Conservation (phyloP, 2,113 vertebrate species). For the Eudyptes chrysolophus region DNA sequence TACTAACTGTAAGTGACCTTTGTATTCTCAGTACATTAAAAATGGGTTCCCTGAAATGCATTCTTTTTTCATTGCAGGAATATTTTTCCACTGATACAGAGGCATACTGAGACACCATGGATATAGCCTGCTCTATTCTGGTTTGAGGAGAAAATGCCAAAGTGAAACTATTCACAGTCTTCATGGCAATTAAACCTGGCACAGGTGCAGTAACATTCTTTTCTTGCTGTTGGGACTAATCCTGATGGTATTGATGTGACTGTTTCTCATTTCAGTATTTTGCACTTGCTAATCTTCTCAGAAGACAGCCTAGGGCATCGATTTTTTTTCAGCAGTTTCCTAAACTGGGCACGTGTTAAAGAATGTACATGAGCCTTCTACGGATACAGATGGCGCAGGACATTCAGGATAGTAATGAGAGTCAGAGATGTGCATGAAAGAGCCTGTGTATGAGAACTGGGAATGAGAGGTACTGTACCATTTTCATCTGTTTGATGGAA, state of each 20-base stretch:
- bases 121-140: not conserved
- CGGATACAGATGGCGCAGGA: not conserved
- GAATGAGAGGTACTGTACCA: not conserved
- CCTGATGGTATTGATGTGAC: not conserved
- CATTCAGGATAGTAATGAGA: not conserved
- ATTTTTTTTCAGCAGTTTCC: not conserved
- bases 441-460: not conserved
- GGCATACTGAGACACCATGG: not conserved
- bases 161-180: not conserved
- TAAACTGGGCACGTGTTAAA: not conserved
- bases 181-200: not conserved
- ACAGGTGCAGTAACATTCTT: not conserved
- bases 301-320: not conserved
- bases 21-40: not conserved
- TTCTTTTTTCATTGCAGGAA: not conserved
- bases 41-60: not conserved
- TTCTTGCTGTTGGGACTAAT: not conserved
- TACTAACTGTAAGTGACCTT: not conserved
- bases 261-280: conserved; percentile 1
- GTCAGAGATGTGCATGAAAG: not conserved
- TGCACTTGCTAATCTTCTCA: not conserved
- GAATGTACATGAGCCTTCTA: not conserved
- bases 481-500: not conserved
- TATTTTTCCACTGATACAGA: not conserved
- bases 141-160: not conserved